Base-by-base conservation (phyloP, 2,113 vertebrate species). In the Ardeotis arabs region DNA sequence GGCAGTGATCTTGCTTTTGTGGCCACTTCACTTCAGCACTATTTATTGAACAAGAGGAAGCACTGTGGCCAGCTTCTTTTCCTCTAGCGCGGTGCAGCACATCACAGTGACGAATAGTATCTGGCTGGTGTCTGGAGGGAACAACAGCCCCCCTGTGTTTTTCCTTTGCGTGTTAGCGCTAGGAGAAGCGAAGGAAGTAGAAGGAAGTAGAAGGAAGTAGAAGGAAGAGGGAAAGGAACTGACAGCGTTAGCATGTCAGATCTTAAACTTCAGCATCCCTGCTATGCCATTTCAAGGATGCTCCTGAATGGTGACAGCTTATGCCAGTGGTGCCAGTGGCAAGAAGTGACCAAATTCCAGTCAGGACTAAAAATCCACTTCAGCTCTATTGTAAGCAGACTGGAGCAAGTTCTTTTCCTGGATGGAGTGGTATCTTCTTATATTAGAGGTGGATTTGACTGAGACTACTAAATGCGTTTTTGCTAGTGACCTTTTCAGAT, bases 401-500 rank as follows among this genome's bases (percentile, higher is more conserved):
- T 55, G 66, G 39, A 86, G 37, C 29, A 89, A 90, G 52, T 27
- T 52, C 59, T 73, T 87, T 84, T 95, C 10, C 64, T 88, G 58
- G n/a, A 37, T 77, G 31, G 58, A 94, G 68, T 62, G 64, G 58
- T 95, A 29, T 73, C 33, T 79, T 95, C 47, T 91, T 87, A 17
- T 28, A 29, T 84, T 91, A 89, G 77, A 84, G 90, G 86, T 92
- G 89, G 76, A 89, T 95, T 93, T 95, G 78, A 67, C 50, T 88
- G 68, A 93, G 84, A 79, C 81, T 92, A 56, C 91, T 94, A 95
- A 96, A 92, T 53, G 91, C 72, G 86, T 94, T 97, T 96, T 91
- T 23, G 4, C 94, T 68, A 50, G 81, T 96, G 97, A 97, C 97
- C 96, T 97, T 97, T 95, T 94, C 93, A 96, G 90, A 77, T 93